Conservation (phyloP, 2,113 vertebrate species). For the Gila orcuttii region DNA sequence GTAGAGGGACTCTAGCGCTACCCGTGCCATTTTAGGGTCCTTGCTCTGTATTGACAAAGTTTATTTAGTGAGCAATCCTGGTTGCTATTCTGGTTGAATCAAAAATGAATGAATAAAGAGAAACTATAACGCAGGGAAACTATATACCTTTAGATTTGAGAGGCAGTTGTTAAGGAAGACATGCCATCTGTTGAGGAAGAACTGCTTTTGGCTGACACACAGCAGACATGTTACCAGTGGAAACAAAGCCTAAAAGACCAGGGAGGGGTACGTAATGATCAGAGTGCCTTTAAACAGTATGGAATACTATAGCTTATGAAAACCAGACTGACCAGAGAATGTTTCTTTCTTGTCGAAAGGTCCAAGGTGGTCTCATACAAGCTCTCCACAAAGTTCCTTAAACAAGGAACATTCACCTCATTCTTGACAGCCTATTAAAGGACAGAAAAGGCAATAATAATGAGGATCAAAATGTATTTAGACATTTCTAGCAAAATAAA, state of each 20-base stretch:
- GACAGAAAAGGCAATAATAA: slow-evolving; percentile 3
- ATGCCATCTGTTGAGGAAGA: slow-evolving; percentile 97
- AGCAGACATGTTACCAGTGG: slow-evolving; percentile 96
- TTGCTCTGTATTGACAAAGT: slow-evolving; percentile 83
- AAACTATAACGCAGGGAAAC: neutral
- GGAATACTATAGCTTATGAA: neutral
- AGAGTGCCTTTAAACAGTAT: neutral
- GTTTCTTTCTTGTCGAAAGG: slow-evolving; percentile 96
- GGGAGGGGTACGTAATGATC: neutral
- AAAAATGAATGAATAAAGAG: neutral
- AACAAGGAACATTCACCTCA: slow-evolving; percentile 97
- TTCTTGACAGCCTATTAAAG: slow-evolving; percentile 92
- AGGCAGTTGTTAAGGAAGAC: slow-evolving; percentile 98
- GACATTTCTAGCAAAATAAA: neutral
- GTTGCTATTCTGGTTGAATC: neutral
- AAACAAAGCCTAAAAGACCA: slow-evolving; percentile 86
- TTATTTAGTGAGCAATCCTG: neutral
- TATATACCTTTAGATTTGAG: slow-evolving; percentile 93
- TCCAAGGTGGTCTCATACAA: slow-evolving; percentile 95
- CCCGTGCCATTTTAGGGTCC: slow-evolving; percentile 98
- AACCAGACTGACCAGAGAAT: slow-evolving; percentile 88
- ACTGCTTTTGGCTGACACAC: slow-evolving; percentile 98
- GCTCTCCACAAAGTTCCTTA: slow-evolving; percentile 97
- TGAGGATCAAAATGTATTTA: neutral
- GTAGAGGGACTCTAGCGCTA: slow-evolving; percentile 96